phyloP scores from a whole-genome alignment of 2,888 invertebrate genomes.

The Heteromurus nitidus region DNA sequence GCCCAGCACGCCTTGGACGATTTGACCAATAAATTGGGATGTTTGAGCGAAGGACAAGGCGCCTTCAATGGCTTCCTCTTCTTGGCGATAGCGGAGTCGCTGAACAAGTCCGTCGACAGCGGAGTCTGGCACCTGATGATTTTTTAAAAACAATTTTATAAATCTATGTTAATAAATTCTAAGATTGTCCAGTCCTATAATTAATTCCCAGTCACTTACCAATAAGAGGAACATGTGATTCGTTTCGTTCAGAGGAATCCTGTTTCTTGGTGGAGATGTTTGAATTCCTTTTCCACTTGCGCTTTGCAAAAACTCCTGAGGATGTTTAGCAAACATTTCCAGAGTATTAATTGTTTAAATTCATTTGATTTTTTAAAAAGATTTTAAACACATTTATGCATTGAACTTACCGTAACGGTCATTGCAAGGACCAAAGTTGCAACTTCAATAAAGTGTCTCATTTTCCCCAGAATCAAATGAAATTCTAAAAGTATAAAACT shows the following conservation, averaged over 20 bases:
- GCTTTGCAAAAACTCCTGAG: too few relatives aligned
- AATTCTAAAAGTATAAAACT: too few relatives aligned
- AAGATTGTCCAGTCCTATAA: neutral
- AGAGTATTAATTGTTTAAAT: too few relatives aligned
- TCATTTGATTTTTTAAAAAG: too few relatives aligned
- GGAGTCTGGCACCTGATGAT: constrained; percentile 30
- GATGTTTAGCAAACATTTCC: too few relatives aligned
- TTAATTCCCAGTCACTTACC: constrained; percentile 25
- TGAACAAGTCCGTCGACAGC: neutral
- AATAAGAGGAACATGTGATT: constrained; percentile 19
- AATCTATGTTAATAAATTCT: neutral
- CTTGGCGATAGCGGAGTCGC: neutral
- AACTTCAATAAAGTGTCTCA: neutral
- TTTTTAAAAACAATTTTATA: neutral
- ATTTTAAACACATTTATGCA: too few relatives aligned
- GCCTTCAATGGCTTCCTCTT: neutral
- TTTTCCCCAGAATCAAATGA: too few relatives aligned
- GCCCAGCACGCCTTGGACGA: constrained; percentile 32
- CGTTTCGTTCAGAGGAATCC: constrained; percentile 14
- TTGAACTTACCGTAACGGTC: neutral
- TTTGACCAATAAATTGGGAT: constrained; percentile 24
- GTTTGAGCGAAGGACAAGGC: constrained; percentile 31
- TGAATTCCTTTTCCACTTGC: too few relatives aligned
- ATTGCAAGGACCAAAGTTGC: neutral
- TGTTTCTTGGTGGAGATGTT: too few relatives aligned